Conservation (phyloP, 2,888 invertebrate genomes). For the Archips xylosteana region DNA sequence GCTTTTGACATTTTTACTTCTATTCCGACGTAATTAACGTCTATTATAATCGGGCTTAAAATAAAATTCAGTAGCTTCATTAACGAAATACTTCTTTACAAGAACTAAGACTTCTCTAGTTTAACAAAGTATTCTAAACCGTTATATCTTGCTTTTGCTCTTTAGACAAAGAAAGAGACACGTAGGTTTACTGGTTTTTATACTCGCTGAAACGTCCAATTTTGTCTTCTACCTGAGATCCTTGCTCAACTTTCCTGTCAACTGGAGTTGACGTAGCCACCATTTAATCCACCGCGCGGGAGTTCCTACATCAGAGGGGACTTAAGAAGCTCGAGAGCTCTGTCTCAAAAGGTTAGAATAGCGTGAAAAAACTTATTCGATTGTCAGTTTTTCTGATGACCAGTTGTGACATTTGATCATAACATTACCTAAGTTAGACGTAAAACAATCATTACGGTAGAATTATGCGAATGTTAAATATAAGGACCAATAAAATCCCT, state of each 20-base stretch:
- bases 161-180: neutral
- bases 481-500: too few relatives aligned
- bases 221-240: constrained; percentile 19
- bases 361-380: neutral
- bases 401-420: neutral
- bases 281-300: constrained; percentile 10
- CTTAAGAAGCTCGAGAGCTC: neutral
- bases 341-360: neutral
- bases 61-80: too few relatives aligned
- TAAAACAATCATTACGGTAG: too few relatives aligned
- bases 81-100: too few relatives aligned
- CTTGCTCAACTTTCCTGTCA: constrained; percentile 23
- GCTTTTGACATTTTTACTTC: too few relatives aligned
- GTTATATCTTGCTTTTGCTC: too few relatives aligned
- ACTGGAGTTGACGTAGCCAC: constrained; percentile 31
- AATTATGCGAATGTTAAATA: too few relatives aligned
- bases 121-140: too few relatives aligned
- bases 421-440: neutral
- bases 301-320: constrained; percentile 2
- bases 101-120: too few relatives aligned
- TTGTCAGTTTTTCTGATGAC: neutral
- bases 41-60: too few relatives aligned
- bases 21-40: too few relatives aligned
- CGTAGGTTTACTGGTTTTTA: neutral
- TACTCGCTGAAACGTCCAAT: neutral